phyloP scores from a whole-genome alignment of 2,888 invertebrate species.

The Stenurella melanura region DNA sequence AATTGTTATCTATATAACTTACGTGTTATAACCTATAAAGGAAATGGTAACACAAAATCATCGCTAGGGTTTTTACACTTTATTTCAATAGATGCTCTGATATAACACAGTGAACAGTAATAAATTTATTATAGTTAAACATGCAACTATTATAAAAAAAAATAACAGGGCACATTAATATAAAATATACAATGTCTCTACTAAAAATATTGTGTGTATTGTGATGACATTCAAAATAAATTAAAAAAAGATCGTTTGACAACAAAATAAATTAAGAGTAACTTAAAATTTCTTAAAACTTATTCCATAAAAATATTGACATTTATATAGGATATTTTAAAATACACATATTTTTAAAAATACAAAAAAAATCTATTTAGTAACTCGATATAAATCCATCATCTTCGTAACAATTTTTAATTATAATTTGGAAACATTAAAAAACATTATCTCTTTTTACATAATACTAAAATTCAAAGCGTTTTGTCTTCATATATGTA shows the following conservation, averaged over 20 bases:
- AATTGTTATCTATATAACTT: too few species aligned
- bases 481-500: slow-evolving; percentile 9
- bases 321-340: slow-evolving; percentile 59
- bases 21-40: too few species aligned
- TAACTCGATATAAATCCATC: slow-evolving; percentile 25
- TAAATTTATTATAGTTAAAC: slow-evolving; percentile 65
- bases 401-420: slow-evolving; percentile 7
- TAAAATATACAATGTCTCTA: slow-evolving; percentile 60
- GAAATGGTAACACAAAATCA: not conserved
- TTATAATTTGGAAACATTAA: slow-evolving; percentile 23
- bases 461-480: slow-evolving; percentile 26
- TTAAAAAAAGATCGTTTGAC: slow-evolving; percentile 54
- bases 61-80: slow-evolving; percentile 26
- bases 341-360: slow-evolving; percentile 51
- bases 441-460: slow-evolving; percentile 19
- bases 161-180: slow-evolving; percentile 61
- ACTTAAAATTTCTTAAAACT: slow-evolving; percentile 53
- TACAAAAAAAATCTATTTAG: slow-evolving; percentile 34
- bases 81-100: slow-evolving; percentile 63
- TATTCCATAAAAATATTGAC: slow-evolving; percentile 60
- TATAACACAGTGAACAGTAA: slow-evolving; percentile 69
- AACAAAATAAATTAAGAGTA: slow-evolving; percentile 63
- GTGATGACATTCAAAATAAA: slow-evolving; percentile 53
- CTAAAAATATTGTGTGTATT: slow-evolving; percentile 47
- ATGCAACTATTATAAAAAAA: slow-evolving; percentile 63